Evolutionary conservation across 2,888 invertebrate species (phyloP), one percentile per base, ranked within the genome.

Genomic region (Cerceris rybyensis): DNA sequence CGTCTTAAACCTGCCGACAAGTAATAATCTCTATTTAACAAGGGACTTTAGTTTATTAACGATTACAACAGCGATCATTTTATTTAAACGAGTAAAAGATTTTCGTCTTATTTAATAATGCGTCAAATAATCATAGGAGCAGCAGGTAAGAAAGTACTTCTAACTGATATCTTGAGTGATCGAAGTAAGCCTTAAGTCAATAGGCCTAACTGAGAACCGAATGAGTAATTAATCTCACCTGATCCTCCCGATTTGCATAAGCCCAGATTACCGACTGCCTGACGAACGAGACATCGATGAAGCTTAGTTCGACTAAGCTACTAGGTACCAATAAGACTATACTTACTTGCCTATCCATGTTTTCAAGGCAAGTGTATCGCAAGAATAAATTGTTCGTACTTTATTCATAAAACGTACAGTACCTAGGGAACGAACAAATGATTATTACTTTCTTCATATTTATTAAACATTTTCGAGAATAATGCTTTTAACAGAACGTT

Each of bases 191-290:
- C 72, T 81, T 81, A 81, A 86, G 83, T 84, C 84, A 83, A 73
- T 82, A 74, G 85, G 78, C 80, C 87, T 80, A 83, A 84, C 83
- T 84, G 75, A 80, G 77, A 70, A 82, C 84, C 79, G 85, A 88
- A 89, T 85, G 89, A 87, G 84, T 90, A 90, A 89, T 89, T 89
- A 90, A 90, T 89, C 88, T 88, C 81, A 72, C 68, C 75, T 78
- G 88, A 88, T 89, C 88, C 86, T 75, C 79, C 28, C 75, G 82
- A 88, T 90, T 89, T 88, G 83, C 89, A 89, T 90, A 89, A 90
- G 87, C 88, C 83, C 69, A 78, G 88, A 84, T 89, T 87, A 88
- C 84, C 81, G 85, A 87, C 86, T 86, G 84, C 80, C 86, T 81
- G 83, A 85, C 82, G 80, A 84, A 80, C 81, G 82, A 81, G 79